These are phyloP conservation scores for Melinopterus prodromus DNA, from an alignment of 2,888 invertebrate genomes.

Conservation along the genomic window DNA sequence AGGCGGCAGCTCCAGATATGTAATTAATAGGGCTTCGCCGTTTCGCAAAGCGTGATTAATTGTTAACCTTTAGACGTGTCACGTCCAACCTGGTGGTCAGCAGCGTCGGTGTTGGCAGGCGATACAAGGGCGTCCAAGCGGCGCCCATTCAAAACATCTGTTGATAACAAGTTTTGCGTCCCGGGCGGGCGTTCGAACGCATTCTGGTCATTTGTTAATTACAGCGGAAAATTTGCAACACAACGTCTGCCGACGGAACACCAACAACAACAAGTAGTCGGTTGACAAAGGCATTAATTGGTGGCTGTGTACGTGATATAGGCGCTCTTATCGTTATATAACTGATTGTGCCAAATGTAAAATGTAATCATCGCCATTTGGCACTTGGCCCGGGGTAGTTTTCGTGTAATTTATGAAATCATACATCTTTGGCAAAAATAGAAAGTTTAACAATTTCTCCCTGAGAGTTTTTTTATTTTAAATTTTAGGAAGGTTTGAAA, in stretches of 20 bases:
- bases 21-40: conserved; percentile 34
- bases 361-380: no score
- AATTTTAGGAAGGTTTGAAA: no score
- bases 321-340: no score
- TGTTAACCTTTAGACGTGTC: conserved; percentile 37
- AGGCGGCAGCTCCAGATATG: conserved; percentile 28
- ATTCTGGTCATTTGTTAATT: neutral
- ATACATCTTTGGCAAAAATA: no score
- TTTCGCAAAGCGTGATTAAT: conserved; percentile 30
- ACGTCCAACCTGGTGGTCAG: conserved; percentile 36
- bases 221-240: neutral
- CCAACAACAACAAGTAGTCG: neutral
- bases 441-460: no score
- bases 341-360: no score
- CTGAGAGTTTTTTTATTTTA: no score
- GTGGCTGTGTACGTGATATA: no score
- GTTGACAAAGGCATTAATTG: neutral
- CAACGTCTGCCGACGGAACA: neutral
- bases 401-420: no score
- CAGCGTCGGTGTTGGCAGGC: conserved; percentile 36
- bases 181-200: neutral
- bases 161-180: conserved; percentile 45
- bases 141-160: conserved; percentile 50
- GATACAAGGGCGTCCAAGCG: conserved; percentile 19
- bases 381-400: no score